Conservation (phyloP, 2,797 vertebrate genomes). For the Enteromius trimaculatus region DNA sequence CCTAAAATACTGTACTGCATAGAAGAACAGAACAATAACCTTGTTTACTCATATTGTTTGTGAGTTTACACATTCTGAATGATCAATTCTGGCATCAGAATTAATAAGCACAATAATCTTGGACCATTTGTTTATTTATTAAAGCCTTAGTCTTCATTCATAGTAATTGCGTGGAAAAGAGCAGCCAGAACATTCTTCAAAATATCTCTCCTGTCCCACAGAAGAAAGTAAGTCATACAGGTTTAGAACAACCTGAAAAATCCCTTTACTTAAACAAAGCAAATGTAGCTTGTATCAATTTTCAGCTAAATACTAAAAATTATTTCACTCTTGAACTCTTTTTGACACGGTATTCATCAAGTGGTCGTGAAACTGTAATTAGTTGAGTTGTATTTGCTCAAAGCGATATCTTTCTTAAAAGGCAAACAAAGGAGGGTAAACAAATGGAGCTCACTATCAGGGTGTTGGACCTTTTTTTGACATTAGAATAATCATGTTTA, state of each 20-base stretch:
- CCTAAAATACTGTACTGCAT: not conserved
- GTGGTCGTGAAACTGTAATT: conserved; percentile 39
- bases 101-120: not conserved
- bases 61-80: not conserved
- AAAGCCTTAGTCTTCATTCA: not conserved
- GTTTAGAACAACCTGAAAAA: not conserved
- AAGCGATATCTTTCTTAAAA: conserved; percentile 27
- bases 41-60: not conserved
- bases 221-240: not conserved
- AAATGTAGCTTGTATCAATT: not conserved
- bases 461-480: conserved; percentile 30
- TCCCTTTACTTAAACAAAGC: not conserved
- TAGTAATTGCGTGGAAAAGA: not conserved
- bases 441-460: conserved; percentile 1
- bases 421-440: conserved; percentile 37
- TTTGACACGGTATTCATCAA: not conserved
- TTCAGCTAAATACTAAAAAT: not conserved
- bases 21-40: not conserved
- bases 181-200: not conserved
- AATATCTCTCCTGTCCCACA: not conserved
- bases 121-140: not conserved
- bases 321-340: conserved; percentile 4
- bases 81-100: not conserved
- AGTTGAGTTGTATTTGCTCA: conserved; percentile 16
- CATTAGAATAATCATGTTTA: conserved; percentile 50